A percentile compares a stretch with the other conserved stretches of the same genome.
Conservation (phyloP, 2,888 invertebrate species). For the Sinotaia quadrata region DNA sequence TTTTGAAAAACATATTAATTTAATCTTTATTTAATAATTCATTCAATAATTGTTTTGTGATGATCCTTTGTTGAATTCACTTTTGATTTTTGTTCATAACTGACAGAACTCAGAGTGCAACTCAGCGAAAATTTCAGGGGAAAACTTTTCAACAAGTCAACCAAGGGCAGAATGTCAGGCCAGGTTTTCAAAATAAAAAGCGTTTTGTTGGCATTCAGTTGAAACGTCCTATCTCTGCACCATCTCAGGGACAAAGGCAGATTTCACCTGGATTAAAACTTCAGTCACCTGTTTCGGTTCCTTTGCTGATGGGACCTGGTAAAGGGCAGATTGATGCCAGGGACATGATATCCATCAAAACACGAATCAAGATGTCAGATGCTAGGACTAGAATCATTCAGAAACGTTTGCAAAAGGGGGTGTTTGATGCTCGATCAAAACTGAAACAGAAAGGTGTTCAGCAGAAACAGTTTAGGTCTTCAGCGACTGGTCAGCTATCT, state of each 20-base stretch:
- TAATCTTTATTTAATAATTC: no score
- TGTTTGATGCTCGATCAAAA: constrained; percentile 51
- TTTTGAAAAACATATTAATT: no score
- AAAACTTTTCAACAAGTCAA: constrained; percentile 1
- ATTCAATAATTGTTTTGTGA: no score
- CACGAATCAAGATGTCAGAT: constrained; percentile 36
- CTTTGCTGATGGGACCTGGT: constrained; percentile 23
- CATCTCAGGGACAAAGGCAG: not conserved
- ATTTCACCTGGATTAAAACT: not conserved
- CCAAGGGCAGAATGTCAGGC: constrained; percentile 7
- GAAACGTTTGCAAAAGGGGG: constrained; percentile 44
- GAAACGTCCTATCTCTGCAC: constrained; percentile 5
- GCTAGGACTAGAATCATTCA: constrained; percentile 44
- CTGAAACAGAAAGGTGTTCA: constrained; percentile 42
- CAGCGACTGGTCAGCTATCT: constrained; percentile 1
- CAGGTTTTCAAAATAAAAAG: not conserved
- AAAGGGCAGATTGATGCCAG: constrained; percentile 38
- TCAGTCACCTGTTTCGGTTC: not conserved
- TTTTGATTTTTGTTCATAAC: no score
- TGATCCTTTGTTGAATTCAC: no score
- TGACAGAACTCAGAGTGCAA: constrained; percentile 14
- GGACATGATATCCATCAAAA: constrained; percentile 36
- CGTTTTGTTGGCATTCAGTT: not conserved
- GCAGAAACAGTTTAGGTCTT: constrained; percentile 15
- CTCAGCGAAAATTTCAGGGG: constrained; percentile 5